A percentile compares a stretch with the other conserved stretches of the same genome.
phyloP scores from a whole-genome alignment of 1,140 invertebrate species.

The Hyles vespertilio region DNA sequence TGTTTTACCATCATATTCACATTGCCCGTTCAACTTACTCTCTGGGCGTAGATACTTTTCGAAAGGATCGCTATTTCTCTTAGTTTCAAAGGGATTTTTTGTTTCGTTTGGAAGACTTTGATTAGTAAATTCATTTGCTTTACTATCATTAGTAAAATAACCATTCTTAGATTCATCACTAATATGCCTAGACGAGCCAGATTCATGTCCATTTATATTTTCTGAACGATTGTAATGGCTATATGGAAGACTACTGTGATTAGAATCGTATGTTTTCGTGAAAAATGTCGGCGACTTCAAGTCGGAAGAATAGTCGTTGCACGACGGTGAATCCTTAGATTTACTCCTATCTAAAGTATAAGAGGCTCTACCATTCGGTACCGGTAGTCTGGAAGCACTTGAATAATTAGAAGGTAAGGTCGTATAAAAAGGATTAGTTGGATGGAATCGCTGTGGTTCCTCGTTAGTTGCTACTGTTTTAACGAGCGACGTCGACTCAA shows the following conservation, averaged over 20 bases:
- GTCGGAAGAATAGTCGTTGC: constrained; percentile 24
- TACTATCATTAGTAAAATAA: constrained; percentile 22
- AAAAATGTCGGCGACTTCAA: constrained; percentile 45
- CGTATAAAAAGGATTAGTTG: constrained; percentile 69
- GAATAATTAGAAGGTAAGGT: constrained; percentile 61
- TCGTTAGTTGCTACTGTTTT: constrained; percentile 43
- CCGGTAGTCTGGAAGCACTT: constrained; percentile 62
- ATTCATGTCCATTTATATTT: constrained; percentile 34
- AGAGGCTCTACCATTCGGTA: constrained; percentile 55
- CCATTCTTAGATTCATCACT: constrained; percentile 32
- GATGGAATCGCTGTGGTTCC: constrained; percentile 55
- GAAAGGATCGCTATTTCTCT: constrained; percentile 51
- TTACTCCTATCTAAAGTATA: constrained; percentile 57
- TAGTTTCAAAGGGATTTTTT: constrained; percentile 49
- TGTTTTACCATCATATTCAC: constrained; percentile 27
- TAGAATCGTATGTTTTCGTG: constrained; percentile 38
- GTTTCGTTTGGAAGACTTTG: constrained; percentile 30
- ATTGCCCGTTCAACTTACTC: constrained; percentile 32
- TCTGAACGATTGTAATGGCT: constrained; percentile 26
- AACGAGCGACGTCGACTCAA: constrained; percentile 49
- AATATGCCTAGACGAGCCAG: constrained; percentile 20
- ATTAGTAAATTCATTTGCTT: constrained; percentile 24
- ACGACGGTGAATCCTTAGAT: constrained; percentile 28
- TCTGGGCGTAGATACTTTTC: constrained; percentile 42
- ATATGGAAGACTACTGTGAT: constrained; percentile 36